A percentile compares a stretch with the other conserved stretches of the same genome.
Conservation (phyloP, 2,797 vertebrate genomes). For the Novumbra hubbsi region DNA sequence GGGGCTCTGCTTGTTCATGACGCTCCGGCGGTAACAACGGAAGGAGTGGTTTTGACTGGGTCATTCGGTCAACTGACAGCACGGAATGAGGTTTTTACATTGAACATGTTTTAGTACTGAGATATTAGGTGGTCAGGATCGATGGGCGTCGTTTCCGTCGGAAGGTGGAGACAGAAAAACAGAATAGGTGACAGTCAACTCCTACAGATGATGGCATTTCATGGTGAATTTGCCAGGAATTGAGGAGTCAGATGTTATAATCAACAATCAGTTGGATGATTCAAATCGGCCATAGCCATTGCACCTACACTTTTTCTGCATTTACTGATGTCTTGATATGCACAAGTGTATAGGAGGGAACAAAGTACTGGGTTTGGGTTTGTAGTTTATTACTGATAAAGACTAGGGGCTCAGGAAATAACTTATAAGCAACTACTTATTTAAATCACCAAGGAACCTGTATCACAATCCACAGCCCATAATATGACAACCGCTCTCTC, state of each 20-base stretch:
- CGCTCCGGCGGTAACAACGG: not conserved
- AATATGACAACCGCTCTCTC: constrained; percentile 40
- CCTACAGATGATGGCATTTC: constrained; percentile 7
- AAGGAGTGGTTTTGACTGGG: not conserved
- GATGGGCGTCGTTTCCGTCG: not conserved
- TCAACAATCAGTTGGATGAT: not conserved
- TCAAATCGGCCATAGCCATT: not conserved
- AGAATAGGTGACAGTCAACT: not conserved
- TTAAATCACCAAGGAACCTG: not conserved
- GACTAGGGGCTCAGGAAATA: not conserved
- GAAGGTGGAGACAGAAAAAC: constrained; percentile 3
- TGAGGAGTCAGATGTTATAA: not conserved
- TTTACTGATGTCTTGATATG: not conserved
- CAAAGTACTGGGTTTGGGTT: not conserved
- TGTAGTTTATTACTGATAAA: not conserved
- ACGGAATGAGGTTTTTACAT: not conserved
- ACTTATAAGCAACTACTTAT: constrained; percentile 20
- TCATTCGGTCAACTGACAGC: not conserved
- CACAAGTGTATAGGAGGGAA: not conserved
- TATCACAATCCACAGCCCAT: constrained; percentile 20
- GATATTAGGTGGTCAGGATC: not conserved
- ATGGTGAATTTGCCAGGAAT: not conserved
- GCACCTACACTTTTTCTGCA: not conserved
- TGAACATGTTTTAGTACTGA: not conserved
- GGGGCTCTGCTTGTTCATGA: not conserved